Conservation (phyloP, 53 echinoderm and acorn worm species). For the Antedon mediterranea region DNA sequence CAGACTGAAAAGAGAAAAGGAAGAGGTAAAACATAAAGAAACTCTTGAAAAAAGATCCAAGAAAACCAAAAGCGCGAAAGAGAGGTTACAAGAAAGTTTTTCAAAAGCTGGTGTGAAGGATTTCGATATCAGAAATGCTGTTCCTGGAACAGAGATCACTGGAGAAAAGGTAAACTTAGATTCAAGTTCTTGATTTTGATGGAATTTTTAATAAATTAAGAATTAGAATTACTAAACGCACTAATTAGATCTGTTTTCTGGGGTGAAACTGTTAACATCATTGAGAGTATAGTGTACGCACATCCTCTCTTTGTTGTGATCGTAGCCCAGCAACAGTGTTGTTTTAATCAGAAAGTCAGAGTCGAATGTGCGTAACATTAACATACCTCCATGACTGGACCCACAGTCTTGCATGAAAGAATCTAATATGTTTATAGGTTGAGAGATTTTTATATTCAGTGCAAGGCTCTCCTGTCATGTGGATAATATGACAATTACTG, state of each 20-base stretch:
- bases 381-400: not conserved
- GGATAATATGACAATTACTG: not conserved
- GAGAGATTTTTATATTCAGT: not conserved
- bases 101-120: slow-evolving; percentile 68
- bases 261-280: not conserved
- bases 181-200: too few species aligned
- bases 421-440: not conserved
- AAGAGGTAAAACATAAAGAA: not conserved
- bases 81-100: slow-evolving; percentile 41
- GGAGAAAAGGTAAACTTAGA: slow-evolving; percentile 98
- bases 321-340: not conserved
- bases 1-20: slow-evolving; percentile 32
- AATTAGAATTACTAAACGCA: not conserved
- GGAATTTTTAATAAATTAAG: too few species aligned
- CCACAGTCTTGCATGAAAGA: not conserved
- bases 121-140: slow-evolving; percentile 61
- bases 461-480: not conserved
- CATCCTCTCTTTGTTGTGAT: not conserved
- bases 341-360: not conserved
- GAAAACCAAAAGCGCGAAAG: slow-evolving; percentile 12
- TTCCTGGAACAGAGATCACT: slow-evolving; percentile 67
- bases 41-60: not conserved
- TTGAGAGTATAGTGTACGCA: not conserved
- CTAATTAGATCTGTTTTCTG: not conserved
- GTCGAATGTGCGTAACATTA: not conserved